These are phyloP conservation scores for Trachelus tabidus DNA, from an alignment of 2,888 invertebrate species.

Conservation along the genomic window DNA sequence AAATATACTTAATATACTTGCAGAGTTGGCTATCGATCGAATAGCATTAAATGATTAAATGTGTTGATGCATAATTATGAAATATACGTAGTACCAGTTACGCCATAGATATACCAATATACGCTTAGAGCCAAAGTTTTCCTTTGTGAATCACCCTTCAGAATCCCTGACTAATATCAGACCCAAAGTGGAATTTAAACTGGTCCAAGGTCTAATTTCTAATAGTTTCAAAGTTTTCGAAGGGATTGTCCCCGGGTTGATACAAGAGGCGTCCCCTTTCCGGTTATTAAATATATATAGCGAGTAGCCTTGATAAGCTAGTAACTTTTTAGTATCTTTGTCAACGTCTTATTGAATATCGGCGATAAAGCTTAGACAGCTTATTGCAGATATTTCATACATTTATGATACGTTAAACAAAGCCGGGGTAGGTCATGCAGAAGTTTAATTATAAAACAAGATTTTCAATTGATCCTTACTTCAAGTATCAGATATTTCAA, in stretches of 20 bases:
- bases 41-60: background rate
- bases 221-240: background rate
- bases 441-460: background rate
- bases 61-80: background rate
- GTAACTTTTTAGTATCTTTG: background rate
- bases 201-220: background rate
- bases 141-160: background rate
- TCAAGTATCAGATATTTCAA: background rate
- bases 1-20: background rate
- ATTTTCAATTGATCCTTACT: background rate
- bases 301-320: background rate
- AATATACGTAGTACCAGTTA: background rate
- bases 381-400: background rate
- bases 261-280: background rate
- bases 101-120: background rate
- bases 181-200: background rate
- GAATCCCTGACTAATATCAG: background rate
- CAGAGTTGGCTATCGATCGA: background rate
- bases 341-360: background rate
- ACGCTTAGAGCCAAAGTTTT: background rate
- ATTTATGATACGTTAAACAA: background rate
- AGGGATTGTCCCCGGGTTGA: background rate
- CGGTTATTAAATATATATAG: background rate
- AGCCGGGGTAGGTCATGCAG: background rate
- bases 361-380: background rate